These are phyloP conservation scores for Acleris sparsana DNA, from an alignment of 2,888 invertebrate species.

Conservation along the genomic window DNA sequence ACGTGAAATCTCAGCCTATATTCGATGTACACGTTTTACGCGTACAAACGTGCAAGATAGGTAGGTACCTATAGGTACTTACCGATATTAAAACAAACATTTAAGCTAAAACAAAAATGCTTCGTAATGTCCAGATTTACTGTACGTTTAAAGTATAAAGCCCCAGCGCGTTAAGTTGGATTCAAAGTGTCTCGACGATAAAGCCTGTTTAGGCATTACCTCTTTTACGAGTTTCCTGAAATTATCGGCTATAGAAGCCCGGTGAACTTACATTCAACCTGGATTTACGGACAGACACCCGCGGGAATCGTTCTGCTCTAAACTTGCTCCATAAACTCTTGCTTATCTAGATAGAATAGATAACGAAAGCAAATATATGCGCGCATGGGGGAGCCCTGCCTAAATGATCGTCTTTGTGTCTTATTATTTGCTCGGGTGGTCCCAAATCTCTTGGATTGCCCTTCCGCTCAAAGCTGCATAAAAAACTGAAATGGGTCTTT, in stretches of 20 bases:
- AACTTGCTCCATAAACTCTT: conserved; percentile 36
- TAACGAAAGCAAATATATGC: conserved; percentile 31
- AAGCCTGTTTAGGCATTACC: conserved; percentile 25
- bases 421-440: conserved; percentile 24
- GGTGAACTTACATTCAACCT: conserved; percentile 51
- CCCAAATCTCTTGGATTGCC: conserved; percentile 21
- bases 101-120: background rate
- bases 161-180: conserved; percentile 13
- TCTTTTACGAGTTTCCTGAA: conserved; percentile 22
- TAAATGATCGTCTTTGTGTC: conserved; percentile 22
- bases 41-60: too few species aligned
- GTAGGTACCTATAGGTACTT: too few species aligned
- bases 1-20: too few species aligned
- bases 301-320: conserved; percentile 45
- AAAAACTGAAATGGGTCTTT: conserved; percentile 7
- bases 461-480: background rate
- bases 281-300: conserved; percentile 53
- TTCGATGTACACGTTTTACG: too few species aligned
- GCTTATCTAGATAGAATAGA: conserved; percentile 35
- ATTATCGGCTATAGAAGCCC: conserved; percentile 29
- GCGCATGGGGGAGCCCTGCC: conserved; percentile 13
- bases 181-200: conserved; percentile 16
- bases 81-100: too few species aligned
- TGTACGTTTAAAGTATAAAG: background rate
- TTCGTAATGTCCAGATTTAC: background rate